A percentile compares a stretch with the other conserved stretches of the same genome.
These are phyloP conservation scores for Lerema accius DNA, from an alignment of 1,140 invertebrate genomes.

Conservation along the genomic window DNA sequence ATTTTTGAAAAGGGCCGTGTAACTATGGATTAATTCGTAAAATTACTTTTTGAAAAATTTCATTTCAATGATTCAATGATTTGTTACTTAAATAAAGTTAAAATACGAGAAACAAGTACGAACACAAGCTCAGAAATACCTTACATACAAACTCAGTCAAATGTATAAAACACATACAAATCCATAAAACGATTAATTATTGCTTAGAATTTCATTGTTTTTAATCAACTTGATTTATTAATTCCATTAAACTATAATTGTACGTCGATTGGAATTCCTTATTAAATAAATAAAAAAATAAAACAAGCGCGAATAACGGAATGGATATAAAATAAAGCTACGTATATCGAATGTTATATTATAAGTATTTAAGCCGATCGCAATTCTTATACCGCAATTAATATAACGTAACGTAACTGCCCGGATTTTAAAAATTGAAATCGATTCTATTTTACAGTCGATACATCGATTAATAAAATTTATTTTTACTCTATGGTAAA, in stretches of 20 bases:
- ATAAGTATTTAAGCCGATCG: neutral
- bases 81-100: neutral
- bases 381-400: neutral
- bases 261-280: constrained; percentile 17
- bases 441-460: neutral
- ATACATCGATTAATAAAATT: neutral
- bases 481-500: neutral
- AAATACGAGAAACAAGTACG: neutral
- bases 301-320: constrained; percentile 29
- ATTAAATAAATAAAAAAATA: constrained; percentile 11
- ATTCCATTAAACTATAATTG: neutral
- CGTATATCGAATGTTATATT: constrained; percentile 14
- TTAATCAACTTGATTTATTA: neutral
- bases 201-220: neutral
- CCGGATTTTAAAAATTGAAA: neutral
- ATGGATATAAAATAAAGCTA: constrained; percentile 31
- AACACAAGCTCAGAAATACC: neutral
- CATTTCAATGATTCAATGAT: neutral
- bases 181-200: neutral
- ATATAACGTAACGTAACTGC: neutral
- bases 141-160: neutral
- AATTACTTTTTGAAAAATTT: too few relatives aligned
- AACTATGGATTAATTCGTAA: too few relatives aligned
- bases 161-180: neutral
- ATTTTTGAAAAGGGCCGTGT: too few relatives aligned